Evolutionary conservation across 2,888 invertebrate species (phyloP).

Genomic region (Agrochola macilenta): DNA sequence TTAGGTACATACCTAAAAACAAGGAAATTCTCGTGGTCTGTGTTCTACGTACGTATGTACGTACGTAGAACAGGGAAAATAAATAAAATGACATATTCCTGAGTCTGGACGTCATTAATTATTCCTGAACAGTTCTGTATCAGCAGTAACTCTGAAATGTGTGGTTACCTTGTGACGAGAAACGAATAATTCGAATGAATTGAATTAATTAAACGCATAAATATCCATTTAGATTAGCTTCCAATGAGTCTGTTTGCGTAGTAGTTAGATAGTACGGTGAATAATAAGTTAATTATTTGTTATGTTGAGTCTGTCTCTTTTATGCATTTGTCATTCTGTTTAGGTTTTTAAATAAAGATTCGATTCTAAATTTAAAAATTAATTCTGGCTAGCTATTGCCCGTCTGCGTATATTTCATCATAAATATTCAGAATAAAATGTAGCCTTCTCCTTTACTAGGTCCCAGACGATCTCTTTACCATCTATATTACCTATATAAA

Average conservation of each 20-base stretch:
- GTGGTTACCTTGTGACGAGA: constrained; percentile 37
- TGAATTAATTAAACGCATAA: constrained; percentile 40
- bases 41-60: too few relatives aligned
- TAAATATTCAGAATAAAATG: background rate
- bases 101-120: constrained; percentile 22
- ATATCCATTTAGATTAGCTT: constrained; percentile 50
- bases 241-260: constrained; percentile 59
- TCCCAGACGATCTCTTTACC: background rate
- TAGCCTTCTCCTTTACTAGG: background rate
- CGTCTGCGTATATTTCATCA: too few relatives aligned
- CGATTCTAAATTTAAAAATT: background rate
- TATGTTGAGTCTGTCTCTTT: background rate
- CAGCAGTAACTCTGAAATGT: constrained; percentile 24
- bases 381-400: background rate
- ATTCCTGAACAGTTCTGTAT: constrained; percentile 8
- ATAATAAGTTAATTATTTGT: constrained; percentile 34
- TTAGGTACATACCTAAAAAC: too few relatives aligned
- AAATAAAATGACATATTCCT: constrained; percentile 10
- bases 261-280: constrained; percentile 33
- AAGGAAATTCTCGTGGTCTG: too few relatives aligned
- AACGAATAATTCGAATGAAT: constrained; percentile 29
- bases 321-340: background rate
- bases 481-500: too few relatives aligned
- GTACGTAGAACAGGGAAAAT: constrained; percentile 9
- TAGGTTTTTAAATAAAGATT: background rate